Evolutionary conservation across 2,113 vertebrate species (phyloP).

Genomic region (Shinisaurus crocodilurus): DNA sequence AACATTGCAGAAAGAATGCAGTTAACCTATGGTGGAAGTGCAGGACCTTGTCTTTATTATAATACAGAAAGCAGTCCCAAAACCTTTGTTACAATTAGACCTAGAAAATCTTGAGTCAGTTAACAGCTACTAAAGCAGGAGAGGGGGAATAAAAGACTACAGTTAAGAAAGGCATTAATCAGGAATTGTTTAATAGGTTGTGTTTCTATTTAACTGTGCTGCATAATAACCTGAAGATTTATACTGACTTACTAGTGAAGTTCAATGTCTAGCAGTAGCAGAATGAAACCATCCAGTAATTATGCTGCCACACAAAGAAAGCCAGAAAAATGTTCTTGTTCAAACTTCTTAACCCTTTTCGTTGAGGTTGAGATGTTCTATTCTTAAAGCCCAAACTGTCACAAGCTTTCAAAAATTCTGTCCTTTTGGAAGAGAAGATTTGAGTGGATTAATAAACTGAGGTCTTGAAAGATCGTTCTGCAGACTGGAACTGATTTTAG

Average conservation of each 20-base stretch:
- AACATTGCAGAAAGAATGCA: not conserved
- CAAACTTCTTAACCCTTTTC: not conserved
- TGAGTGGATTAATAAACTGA: not conserved
- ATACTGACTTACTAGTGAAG: not conserved
- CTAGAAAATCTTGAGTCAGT: not conserved
- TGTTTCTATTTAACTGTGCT: not conserved
- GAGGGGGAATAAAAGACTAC: not conserved
- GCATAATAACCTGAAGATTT: constrained; percentile 1
- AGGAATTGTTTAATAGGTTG: constrained; percentile 29
- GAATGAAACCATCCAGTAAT: constrained; percentile 6
- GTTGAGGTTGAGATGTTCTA: not conserved
- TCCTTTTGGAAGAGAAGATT: constrained; percentile 3
- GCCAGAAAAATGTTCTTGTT: not conserved
- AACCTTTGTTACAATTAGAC: not conserved
- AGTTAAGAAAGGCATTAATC: not conserved
- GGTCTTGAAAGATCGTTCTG: not conserved
- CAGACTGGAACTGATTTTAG: not conserved
- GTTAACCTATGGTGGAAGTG: not conserved
- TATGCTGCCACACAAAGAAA: not conserved
- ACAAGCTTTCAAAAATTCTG: not conserved
- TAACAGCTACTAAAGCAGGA: not conserved
- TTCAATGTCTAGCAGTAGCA: not conserved
- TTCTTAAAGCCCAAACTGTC: constrained; percentile 1
- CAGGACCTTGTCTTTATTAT: not conserved
- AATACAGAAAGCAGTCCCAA: not conserved